Base-by-base conservation (phyloP, 2,113 vertebrate species). In the Mastomys natalensis region DNA sequence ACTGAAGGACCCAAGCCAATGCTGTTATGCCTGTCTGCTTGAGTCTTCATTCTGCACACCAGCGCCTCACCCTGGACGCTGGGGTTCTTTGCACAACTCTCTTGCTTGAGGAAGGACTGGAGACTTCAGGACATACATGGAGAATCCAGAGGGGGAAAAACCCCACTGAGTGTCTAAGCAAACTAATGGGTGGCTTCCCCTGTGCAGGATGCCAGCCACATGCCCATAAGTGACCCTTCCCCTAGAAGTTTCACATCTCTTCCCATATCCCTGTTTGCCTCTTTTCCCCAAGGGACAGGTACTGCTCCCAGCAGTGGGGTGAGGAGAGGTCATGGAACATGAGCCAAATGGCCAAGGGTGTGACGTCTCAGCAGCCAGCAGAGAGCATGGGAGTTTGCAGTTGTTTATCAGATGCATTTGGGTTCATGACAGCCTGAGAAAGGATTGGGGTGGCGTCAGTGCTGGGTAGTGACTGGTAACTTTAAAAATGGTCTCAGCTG, bases 171-270 rank as follows among this genome's bases (percentile, higher is more conserved):
- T 3, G 15, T 19, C 80, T 73, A 82, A n/a, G 5, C 60, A 31
- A 45, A 53, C n/a, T n/a, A 77, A 66, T 11, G 26, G 40, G 9
- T 4, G 48, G 4, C 60, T 31, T 24, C 72, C 48, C 31, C 16
- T 62, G 17, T 68, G 12, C 1, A 1, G 4, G 31, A 11, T 8
- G 8, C 3, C 2, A 16, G 31, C 10, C 43, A 0, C 10, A 7
- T 13, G 31, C 81, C 29, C 48, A 5, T 26, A 45, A n/a, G 48
- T 12, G 40, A n/a, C 45, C n/a, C 64, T 60, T 24, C n/a, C 55
- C 62, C 53, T 10, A 3, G 24, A 21, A 8, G 26, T 24, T 89
- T 51, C n/a, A 7, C 9, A 12, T 68, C 22, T 64, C 62, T 90
- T 48, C 60, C 31, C 64, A 29, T 5, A 66, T 37, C 85, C 87